Conservation (phyloP, 2,888 invertebrate species). For the Limulus polyphemus region DNA sequence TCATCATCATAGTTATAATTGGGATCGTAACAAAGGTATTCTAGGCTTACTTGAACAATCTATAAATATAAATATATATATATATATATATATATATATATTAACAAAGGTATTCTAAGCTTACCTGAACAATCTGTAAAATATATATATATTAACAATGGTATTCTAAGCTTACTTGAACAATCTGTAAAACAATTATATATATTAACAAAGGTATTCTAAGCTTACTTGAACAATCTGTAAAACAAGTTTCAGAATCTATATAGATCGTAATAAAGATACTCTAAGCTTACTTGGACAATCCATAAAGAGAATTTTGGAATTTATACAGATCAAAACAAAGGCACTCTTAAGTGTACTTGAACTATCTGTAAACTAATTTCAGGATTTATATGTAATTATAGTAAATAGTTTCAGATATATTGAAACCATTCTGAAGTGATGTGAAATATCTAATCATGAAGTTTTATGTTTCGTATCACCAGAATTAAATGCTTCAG, state of each 20-base stretch:
- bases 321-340: no score
- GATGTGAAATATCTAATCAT: no score
- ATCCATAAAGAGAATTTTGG: conserved; percentile 44
- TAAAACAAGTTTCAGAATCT: no score
- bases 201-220: conserved; percentile 81
- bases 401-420: no score
- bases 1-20: conserved; percentile 93
- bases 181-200: background rate
- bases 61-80: conserved; percentile 35
- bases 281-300: conserved; percentile 39
- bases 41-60: conserved; percentile 74
- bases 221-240: conserved; percentile 76
- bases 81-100: no score
- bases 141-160: background rate
- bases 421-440: no score
- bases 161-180: background rate
- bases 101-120: background rate
- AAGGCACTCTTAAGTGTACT: no score
- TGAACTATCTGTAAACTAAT: background rate
- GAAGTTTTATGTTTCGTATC: no score
- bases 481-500: no score
- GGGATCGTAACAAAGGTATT: conserved; percentile 91
- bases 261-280: no score
- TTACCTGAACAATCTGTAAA: conserved; percentile 50
- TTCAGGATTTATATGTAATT: no score